phyloP scores from a whole-genome alignment of 1,140 invertebrate species.

The Akabosia matsudoensis region DNA sequence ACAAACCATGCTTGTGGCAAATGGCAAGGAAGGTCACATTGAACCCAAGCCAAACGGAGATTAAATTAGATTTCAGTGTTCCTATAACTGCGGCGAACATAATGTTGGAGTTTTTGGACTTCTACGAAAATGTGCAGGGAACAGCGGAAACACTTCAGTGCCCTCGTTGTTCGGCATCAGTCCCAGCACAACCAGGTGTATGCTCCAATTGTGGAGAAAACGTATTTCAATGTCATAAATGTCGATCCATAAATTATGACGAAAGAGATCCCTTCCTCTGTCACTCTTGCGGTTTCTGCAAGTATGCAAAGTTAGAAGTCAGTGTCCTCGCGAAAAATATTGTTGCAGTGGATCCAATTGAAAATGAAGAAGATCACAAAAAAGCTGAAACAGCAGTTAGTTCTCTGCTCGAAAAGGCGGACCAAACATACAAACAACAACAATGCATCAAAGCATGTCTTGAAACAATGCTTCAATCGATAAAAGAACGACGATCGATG shows the following conservation, averaged over 20 bases:
- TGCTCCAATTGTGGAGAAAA: constrained; percentile 98
- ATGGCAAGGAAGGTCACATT: constrained; percentile 88
- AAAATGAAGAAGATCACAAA: constrained; percentile 93
- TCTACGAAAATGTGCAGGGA: constrained; percentile 87
- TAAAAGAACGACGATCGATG: constrained; percentile 44
- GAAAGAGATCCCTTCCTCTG: constrained; percentile 98
- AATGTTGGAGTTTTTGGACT: constrained; percentile 98
- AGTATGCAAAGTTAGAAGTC: constrained; percentile 98
- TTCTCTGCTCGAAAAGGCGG: constrained; percentile 85
- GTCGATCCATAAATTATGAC: constrained; percentile 97
- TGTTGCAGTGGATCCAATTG: constrained; percentile 52
- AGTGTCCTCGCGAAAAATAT: constrained; percentile 43
- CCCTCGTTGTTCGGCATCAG: constrained; percentile 90
- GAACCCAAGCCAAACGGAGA: constrained; percentile 86
- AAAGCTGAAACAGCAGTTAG: constrained; percentile 91
- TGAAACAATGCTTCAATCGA: constrained; percentile 52
- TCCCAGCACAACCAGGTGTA: constrained; percentile 94
- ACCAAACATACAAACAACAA: constrained; percentile 86
- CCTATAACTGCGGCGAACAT: constrained; percentile 96
- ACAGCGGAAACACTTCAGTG: constrained; percentile 89
- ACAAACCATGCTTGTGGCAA: constrained; percentile 91
- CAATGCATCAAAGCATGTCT: constrained; percentile 83
- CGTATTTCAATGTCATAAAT: constrained; percentile 97
- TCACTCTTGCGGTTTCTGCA: constrained; percentile 97
- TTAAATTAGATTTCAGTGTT: constrained; percentile 92